These are phyloP conservation scores for Sylvia atricapilla DNA, from an alignment of 2,113 vertebrate genomes.

Conservation along the genomic window DNA sequence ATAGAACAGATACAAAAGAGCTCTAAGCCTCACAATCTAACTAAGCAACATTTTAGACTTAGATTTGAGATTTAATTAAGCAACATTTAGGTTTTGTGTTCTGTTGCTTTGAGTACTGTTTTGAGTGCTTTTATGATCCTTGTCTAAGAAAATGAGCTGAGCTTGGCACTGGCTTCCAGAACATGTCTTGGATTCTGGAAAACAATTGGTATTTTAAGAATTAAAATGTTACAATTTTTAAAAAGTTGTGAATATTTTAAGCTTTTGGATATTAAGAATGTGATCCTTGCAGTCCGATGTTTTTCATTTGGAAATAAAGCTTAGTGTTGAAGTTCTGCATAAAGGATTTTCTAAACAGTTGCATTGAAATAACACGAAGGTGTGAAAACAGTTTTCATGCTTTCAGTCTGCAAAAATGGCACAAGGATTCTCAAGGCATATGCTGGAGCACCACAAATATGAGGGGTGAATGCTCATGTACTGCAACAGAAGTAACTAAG, in stretches of 20 bases:
- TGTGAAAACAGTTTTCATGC: neutral
- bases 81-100: neutral
- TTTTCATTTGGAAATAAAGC: neutral
- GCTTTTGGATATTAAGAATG: neutral
- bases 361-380: neutral
- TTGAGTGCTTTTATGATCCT: neutral
- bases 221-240: neutral
- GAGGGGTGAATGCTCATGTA: neutral
- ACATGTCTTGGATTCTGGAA: neutral
- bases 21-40: neutral
- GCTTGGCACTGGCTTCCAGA: neutral
- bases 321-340: neutral
- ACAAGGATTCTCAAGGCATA: neutral
- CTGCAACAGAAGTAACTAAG: neutral
- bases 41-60: neutral
- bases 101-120: neutral
- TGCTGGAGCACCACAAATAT: neutral
- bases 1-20: constrained; percentile 6
- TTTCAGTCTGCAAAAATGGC: constrained; percentile 4
- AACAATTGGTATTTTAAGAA: neutral
- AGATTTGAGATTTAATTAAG: neutral
- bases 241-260: neutral
- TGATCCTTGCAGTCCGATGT: neutral
- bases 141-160: neutral
- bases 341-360: neutral